Evolutionary conservation across 2,113 vertebrate species (phyloP).

Genomic region (Daubentonia madagascariensis): DNA sequence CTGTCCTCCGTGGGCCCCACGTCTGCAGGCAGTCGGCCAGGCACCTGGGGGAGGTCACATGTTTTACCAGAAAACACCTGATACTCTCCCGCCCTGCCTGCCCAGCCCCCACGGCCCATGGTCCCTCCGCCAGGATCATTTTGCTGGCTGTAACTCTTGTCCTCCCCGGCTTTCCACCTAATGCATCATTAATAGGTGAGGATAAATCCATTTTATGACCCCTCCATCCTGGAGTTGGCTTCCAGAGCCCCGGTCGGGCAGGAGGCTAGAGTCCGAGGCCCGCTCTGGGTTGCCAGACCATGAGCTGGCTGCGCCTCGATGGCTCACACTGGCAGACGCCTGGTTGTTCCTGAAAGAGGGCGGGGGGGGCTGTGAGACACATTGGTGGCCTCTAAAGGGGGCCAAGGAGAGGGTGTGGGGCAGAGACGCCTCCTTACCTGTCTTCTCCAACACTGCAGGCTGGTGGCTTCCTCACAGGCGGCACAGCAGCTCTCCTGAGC

Average conservation of each 20-base stretch:
- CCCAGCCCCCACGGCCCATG: neutral
- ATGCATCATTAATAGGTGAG: too few species aligned
- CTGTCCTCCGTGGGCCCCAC: neutral
- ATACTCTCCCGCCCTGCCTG: neutral
- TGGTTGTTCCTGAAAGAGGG: neutral
- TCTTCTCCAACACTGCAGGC: too few species aligned
- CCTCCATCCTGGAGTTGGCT: neutral
- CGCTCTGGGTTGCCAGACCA: neutral
- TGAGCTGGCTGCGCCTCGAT: neutral
- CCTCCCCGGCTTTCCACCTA: neutral
- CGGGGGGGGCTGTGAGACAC: neutral
- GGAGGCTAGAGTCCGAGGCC: neutral
- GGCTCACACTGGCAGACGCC: neutral
- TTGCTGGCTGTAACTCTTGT: accelerated
- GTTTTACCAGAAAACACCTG: neutral
- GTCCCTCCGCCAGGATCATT: neutral
- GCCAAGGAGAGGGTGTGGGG: neutral
- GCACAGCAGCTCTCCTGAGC: neutral
- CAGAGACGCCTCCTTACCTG: neutral
- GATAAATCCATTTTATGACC: neutral
- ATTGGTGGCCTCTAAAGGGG: neutral
- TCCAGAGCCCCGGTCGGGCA: neutral
- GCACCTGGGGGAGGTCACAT: too few species aligned
- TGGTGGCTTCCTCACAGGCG: neutral
- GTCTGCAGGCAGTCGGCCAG: neutral